Evolutionary conservation across 1,140 invertebrate genomes (phyloP), one percentile per base, ranked within the genome.

Genomic region (Cyclina sinensis): DNA sequence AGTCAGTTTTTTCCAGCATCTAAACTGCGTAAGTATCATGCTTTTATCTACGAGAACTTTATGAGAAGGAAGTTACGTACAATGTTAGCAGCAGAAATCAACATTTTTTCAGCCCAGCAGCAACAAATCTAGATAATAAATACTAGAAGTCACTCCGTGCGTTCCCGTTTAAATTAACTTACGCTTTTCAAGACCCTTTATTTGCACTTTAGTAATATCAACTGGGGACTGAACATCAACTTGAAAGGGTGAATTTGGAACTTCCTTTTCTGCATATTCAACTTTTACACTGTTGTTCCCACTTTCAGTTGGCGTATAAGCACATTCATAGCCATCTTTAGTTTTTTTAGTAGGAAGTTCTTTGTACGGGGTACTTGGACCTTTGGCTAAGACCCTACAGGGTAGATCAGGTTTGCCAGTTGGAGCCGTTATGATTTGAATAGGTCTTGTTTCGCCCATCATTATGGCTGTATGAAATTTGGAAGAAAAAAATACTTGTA

Each of bases 301-400:
- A 81, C 98, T 95, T 94, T 98, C 98, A 0, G 97, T 97, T 2
- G 98, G 97, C n/a, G 97, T 98, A 92, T 98, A 98, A 93, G 97
- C 97, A 16, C 98, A 97, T 27, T 97, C 95, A 94, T 97, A 98
- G 27, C 98, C 98, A 90, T 98, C 97, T 54, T 97, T 96, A 0
- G 97, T 97, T 68, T 93, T 91, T 48, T 93, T 92, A 37, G 93
- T 87, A 3, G 93, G 93, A 0, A 98, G 97, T 88, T 97, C 97
- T 9, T 98, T 88, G 57, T 90, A 94, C 85, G 94, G 91, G 73
- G 95, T 94, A 43, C 91, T 93, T 24, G 95, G 95, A 65, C 92
- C 93, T 27, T 93, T 93, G 37, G 96, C 94, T 32, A 91, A 90
- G 21, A 96, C 93, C 32, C 85, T 97, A 74, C 98, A 97, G 27